phyloP scores from a whole-genome alignment of 2,888 invertebrate species.

The Mongoloraphidia duomilia region DNA sequence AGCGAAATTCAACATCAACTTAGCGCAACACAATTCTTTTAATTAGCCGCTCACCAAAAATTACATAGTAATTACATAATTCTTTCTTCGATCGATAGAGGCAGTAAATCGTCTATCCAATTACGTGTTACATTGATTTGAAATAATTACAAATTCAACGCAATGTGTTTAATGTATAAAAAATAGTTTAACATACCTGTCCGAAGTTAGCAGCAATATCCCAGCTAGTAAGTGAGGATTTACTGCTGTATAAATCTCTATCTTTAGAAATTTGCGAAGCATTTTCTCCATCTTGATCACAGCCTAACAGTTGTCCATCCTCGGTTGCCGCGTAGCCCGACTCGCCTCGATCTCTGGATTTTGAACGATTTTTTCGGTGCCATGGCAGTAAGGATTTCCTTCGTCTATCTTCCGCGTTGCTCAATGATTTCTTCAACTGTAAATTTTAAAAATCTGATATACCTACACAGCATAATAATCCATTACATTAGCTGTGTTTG shows the following conservation, averaged over 20 bases:
- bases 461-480: too few species aligned
- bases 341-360: constrained; percentile 39
- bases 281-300: constrained; percentile 6
- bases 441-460: neutral
- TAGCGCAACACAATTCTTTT: too few species aligned
- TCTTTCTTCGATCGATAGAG: too few species aligned
- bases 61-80: too few species aligned
- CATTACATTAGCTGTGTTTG: too few species aligned
- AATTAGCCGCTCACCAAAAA: too few species aligned
- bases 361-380: constrained; percentile 61
- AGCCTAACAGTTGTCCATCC: constrained; percentile 6
- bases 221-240: constrained; percentile 43
- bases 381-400: constrained; percentile 81
- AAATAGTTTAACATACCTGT: constrained; percentile 30
- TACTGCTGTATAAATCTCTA: constrained; percentile 38
- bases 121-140: too few species aligned
- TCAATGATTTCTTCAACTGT: constrained; percentile 66
- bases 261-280: constrained; percentile 7
- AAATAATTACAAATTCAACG: neutral
- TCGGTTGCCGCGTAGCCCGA: constrained; percentile 26
- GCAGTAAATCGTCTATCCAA: too few species aligned
- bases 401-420: constrained; percentile 79
- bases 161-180: too few species aligned
- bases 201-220: constrained; percentile 37
- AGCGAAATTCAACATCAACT: too few species aligned